A percentile compares a stretch with the other conserved stretches of the same genome.
These are phyloP conservation scores for Caenorhabditis virilis DNA, from an alignment of 2,888 invertebrate genomes.

Conservation along the genomic window DNA sequence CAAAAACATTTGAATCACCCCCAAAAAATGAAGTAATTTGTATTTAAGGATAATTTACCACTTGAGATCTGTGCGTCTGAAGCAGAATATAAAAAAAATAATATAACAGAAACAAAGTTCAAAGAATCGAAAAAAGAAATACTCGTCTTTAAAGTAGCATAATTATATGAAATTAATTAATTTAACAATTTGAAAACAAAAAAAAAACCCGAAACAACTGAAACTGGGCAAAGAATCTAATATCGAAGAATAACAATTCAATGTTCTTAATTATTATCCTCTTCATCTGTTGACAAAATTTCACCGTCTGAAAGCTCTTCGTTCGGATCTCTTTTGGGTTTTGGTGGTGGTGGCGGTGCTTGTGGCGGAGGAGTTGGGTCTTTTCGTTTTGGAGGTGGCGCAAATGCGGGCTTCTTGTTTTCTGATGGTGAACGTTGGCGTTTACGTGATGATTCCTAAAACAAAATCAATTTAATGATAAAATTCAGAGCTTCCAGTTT, in stretches of 20 bases:
- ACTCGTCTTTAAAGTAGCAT: not conserved
- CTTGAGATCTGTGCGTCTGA: not conserved
- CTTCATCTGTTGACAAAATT: slow-evolving; percentile 63
- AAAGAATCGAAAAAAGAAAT: not conserved
- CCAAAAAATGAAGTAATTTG: not conserved
- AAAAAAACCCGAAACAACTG: not conserved
- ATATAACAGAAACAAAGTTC: not conserved
- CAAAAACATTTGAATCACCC: too few species aligned
- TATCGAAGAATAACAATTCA: not conserved
- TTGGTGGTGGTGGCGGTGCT: slow-evolving; percentile 31
- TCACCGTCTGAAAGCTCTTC: slow-evolving; percentile 67
- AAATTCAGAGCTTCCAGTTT: too few species aligned
- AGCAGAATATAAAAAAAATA: not conserved
- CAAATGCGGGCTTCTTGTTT: slow-evolving; percentile 7
- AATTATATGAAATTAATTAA: too few species aligned
- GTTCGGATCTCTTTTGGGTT: slow-evolving; percentile 55
- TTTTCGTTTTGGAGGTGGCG: slow-evolving; percentile 20
- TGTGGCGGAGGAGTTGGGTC: slow-evolving; percentile 8
- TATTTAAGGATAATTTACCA: not conserved
- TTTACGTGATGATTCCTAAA: not conserved
- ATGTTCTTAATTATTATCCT: slow-evolving; percentile 9
- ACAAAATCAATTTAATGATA: too few species aligned
- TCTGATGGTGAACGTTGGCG: not conserved
- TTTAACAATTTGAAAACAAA: too few species aligned
- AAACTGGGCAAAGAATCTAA: too few species aligned